phyloP scores from a whole-genome alignment of 2,113 vertebrate genomes.

The Thalassarche chlororhynchos region DNA sequence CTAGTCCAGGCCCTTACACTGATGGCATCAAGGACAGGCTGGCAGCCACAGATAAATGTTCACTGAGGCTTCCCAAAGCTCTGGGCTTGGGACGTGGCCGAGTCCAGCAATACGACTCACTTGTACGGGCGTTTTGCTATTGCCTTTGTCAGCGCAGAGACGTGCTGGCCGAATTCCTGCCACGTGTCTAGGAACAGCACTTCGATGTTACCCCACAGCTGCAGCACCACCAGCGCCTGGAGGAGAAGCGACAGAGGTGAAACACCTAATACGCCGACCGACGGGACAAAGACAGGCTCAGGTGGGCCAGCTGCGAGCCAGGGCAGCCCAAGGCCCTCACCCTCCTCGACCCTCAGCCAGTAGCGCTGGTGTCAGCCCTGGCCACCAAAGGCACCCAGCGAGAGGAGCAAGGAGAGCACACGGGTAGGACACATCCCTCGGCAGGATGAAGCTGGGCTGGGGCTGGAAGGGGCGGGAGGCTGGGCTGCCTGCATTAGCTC shows the following conservation, averaged over 20 bases:
- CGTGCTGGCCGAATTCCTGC: constrained; percentile 77
- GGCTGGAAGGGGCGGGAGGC: neutral
- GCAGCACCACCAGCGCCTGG: constrained; percentile 79
- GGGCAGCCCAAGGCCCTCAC: neutral
- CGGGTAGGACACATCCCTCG: neutral
- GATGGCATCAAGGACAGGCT: neutral
- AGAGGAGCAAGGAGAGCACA: neutral
- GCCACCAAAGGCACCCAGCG: neutral
- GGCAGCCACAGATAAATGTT: neutral
- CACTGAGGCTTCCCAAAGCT: neutral
- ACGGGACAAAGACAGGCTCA: neutral
- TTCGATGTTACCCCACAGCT: constrained; percentile 68
- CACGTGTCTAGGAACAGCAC: constrained; percentile 73
- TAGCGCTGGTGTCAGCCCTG: neutral
- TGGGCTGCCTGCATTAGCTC: neutral
- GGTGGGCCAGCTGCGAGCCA: neutral
- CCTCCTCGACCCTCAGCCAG: neutral
- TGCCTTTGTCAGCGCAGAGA: constrained; percentile 80
- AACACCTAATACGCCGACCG: rapidly evolving
- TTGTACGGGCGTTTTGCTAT: constrained; percentile 76
- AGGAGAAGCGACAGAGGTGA: neutral
- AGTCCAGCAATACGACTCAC: constrained; percentile 6
- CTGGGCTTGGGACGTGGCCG: neutral
- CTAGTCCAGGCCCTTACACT: neutral
- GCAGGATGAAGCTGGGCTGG: neutral